phyloP scores from a whole-genome alignment of 2,888 invertebrate genomes.

The Acleris laterana region DNA sequence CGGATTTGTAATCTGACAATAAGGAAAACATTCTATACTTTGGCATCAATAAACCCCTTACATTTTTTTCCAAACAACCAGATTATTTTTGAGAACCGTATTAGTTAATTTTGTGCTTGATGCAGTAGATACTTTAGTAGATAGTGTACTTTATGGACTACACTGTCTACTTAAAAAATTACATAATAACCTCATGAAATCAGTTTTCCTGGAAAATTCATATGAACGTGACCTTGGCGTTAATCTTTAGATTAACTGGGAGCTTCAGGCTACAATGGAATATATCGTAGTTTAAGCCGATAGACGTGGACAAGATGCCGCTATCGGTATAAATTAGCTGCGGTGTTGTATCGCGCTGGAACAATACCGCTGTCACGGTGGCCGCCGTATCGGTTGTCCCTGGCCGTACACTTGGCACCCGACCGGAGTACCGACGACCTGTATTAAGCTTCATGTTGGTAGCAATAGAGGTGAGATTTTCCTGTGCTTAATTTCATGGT shows the following conservation, averaged over 20 bases:
- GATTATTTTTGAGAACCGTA: too few relatives aligned
- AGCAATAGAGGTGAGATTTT: constrained; percentile 48
- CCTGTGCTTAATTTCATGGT: constrained; percentile 46
- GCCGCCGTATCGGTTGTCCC: constrained; percentile 66
- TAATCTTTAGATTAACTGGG: not conserved
- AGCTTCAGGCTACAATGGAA: constrained; percentile 5
- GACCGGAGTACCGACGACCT: constrained; percentile 29
- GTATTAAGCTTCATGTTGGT: constrained; percentile 48
- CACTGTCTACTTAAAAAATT: too few relatives aligned
- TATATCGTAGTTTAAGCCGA: constrained; percentile 43
- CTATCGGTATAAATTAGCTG: constrained; percentile 78
- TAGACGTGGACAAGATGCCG: constrained; percentile 65
- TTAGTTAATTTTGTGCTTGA: too few relatives aligned
- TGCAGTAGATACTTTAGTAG: too few relatives aligned
- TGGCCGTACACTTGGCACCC: constrained; percentile 60
- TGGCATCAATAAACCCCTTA: too few relatives aligned
- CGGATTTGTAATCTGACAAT: too few relatives aligned
- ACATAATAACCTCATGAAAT: too few relatives aligned
- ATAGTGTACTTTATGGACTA: too few relatives aligned
- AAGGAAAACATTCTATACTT: too few relatives aligned
- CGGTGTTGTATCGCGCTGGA: constrained; percentile 65
- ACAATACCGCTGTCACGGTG: constrained; percentile 78
- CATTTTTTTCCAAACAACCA: too few relatives aligned
- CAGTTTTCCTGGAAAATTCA: not conserved
- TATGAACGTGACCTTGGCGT: not conserved